These are phyloP conservation scores for Athetis lepigone DNA, from an alignment of 2,888 invertebrate genomes.

Conservation along the genomic window DNA sequence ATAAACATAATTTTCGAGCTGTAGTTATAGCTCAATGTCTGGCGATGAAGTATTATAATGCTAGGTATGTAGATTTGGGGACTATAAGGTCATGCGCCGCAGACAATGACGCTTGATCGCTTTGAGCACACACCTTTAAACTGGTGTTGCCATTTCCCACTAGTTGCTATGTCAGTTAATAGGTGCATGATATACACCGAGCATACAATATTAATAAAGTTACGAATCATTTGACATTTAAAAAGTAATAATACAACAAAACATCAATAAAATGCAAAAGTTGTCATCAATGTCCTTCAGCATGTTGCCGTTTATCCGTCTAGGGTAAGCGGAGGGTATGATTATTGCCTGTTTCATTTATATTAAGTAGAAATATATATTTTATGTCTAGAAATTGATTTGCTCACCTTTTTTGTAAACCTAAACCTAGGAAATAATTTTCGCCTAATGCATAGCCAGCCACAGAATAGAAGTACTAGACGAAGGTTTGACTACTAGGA, in stretches of 20 bases:
- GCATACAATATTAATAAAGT: not conserved
- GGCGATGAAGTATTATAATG: slow-evolving; percentile 14
- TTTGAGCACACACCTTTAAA: slow-evolving; percentile 15
- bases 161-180: slow-evolving; percentile 1
- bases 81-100: slow-evolving; percentile 22
- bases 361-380: too few species aligned
- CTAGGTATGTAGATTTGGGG: slow-evolving; percentile 23
- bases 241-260: not conserved
- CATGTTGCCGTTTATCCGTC: not conserved
- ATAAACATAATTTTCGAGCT: slow-evolving; percentile 8
- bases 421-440: not conserved
- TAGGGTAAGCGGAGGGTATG: not conserved
- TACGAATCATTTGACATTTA: not conserved
- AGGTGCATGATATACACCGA: slow-evolving; percentile 7
- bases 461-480: too few species aligned
- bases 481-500: not conserved
- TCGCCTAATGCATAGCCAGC: too few species aligned
- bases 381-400: not conserved
- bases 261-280: not conserved
- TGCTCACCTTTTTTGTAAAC: not conserved
- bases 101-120: slow-evolving; percentile 57
- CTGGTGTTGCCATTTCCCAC: slow-evolving; percentile 14
- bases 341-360: not conserved
- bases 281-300: not conserved
- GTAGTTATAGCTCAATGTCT: not conserved